Base-by-base conservation (phyloP, 2,888 invertebrate species). In the Invenusta paracnida region DNA sequence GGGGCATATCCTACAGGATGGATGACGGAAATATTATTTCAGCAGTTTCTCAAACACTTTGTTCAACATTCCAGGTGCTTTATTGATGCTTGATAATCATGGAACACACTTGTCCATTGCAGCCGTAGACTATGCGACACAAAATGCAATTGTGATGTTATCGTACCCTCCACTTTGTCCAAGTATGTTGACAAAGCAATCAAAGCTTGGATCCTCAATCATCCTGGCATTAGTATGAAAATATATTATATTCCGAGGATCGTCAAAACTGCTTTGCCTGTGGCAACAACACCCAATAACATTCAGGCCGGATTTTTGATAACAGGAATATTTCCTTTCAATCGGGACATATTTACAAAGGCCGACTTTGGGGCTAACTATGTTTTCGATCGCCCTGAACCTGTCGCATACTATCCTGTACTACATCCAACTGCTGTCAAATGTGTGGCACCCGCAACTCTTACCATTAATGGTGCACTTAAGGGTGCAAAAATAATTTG, bases 151-250 rank as follows among this genome's bases (percentile, higher is more conserved):
- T 87, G 87, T 5, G 87, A 89, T 5, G 89, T 90, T 48, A 48
- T 48, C 48, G 48, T 48, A 11, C 17, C 48, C 48, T 48, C 48
- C 48, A 48, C 48, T 48, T 48, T 48, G 81, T 90, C 90, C 85
- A 86, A 87, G 5, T 89, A 88, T 48, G 87, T 88, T 31, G 89
- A 89, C 86, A 88, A 87, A 25, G 89, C 89, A 0, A 89, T 89
- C 88, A 88, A 90, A 87, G 88, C 89, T 73, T 91, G 90, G 90
- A 88, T 89, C 85, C 84, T 87, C 85, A 30, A 29, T 30, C 86
- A 88, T 88, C 88, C 89, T 13, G 90, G 90, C 2, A 90, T 89
- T 89, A 88, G 90, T 1, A 86, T 90, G 30, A 88, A 87, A 11
- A 90, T 91, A 84, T 88, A 89, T 87, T 87, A 88, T 66, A 29